A percentile compares a stretch with the other conserved stretches of the same genome.
Evolutionary conservation across 2,797 vertebrate genomes (phyloP).

Genomic region (Acrossocheilus fasciatus): DNA sequence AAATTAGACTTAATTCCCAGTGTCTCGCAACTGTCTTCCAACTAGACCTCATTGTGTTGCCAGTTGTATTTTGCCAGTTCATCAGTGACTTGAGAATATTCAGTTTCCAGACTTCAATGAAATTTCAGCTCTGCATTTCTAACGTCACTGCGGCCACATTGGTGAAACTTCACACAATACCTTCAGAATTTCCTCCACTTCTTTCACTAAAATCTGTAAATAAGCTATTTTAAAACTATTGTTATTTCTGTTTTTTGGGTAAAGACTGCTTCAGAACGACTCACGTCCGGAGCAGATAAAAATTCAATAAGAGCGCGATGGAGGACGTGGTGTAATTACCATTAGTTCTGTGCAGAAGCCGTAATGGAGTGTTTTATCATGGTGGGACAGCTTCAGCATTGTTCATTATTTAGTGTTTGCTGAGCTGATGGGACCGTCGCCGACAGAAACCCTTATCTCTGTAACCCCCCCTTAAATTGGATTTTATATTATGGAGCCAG

Average conservation of each 20-base stretch:
- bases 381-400: conserved; percentile 85
- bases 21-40: background rate
- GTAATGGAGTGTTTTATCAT: conserved; percentile 94
- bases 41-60: background rate
- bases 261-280: conserved; percentile 69
- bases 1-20: background rate
- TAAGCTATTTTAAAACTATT: conserved; percentile 62
- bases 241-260: conserved; percentile 67
- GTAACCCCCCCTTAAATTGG: conserved; percentile 85
- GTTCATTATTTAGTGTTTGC: conserved; percentile 99
- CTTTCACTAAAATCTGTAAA: conserved; percentile 48
- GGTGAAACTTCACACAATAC: conserved; percentile 38
- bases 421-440: conserved; percentile 85
- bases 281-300: conserved; percentile 82
- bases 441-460: conserved; percentile 85
- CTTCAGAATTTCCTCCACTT: conserved; percentile 35
- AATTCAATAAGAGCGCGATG: conserved; percentile 88
- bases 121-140: background rate
- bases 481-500: conserved; percentile 93
- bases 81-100: background rate
- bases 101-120: background rate
- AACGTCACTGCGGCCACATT: conserved; percentile 10
- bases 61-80: background rate
- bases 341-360: conserved; percentile 87
- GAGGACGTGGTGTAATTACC: conserved; percentile 91